phyloP scores from a whole-genome alignment of 2,113 vertebrate genomes.

The Daubentonia madagascariensis region DNA sequence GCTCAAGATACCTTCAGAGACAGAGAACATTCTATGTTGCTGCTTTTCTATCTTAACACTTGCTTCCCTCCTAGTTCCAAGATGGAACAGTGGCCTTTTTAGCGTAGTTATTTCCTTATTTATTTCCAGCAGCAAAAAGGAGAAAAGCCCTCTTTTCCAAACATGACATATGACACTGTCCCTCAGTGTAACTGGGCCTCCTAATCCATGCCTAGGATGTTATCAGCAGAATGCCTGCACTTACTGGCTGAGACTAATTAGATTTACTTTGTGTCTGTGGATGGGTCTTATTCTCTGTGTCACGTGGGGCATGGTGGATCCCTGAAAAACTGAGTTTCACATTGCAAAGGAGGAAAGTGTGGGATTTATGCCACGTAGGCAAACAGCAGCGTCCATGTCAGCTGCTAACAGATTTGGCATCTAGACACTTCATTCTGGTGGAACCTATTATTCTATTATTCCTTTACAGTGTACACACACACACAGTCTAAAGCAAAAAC shows the following conservation, averaged over 20 bases:
- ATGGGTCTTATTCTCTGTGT: neutral
- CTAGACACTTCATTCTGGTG: neutral
- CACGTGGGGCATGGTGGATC: accelerated
- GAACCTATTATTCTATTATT: neutral
- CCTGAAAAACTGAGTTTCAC: neutral
- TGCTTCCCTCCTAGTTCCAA: neutral
- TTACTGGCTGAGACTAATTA: neutral
- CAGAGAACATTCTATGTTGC: neutral
- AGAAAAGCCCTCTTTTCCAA: neutral
- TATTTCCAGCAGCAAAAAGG: neutral
- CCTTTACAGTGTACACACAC: neutral
- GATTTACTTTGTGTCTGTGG: neutral
- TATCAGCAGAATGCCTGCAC: neutral
- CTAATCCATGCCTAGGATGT: neutral
- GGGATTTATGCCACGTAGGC: neutral
- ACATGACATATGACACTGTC: neutral
- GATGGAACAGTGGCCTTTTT: neutral
- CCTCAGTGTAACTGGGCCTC: neutral
- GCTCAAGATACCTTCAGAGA: neutral
- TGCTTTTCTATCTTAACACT: neutral
- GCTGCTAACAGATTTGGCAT: neutral
- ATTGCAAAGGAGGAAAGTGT: neutral
- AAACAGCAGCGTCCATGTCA: neutral
- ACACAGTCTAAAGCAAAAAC: neutral
- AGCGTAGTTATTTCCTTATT: neutral